These are phyloP conservation scores for Polypterus bichir DNA, from an alignment of 2,113 vertebrate genomes.

Conservation along the genomic window DNA sequence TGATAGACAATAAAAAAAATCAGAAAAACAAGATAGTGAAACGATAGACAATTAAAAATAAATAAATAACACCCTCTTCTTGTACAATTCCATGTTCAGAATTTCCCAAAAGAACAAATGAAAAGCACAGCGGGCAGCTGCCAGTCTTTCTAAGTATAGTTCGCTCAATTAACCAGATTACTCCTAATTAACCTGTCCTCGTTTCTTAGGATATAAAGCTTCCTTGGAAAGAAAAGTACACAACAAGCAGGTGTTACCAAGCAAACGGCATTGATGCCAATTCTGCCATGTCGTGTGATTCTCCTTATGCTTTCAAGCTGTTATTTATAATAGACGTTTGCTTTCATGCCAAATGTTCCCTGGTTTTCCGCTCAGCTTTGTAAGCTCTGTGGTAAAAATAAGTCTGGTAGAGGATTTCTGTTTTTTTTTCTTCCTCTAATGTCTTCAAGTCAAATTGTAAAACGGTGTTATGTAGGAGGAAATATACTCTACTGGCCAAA, in stretches of 20 bases:
- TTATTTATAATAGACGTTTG: background rate
- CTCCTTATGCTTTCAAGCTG: background rate
- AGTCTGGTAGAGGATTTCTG: too few species aligned
- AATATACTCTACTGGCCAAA: too few species aligned
- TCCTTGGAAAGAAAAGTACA: background rate
- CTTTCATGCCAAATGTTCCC: background rate
- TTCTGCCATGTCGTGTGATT: background rate
- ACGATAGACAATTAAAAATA: background rate
- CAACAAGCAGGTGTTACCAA: background rate
- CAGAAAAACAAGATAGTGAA: background rate
- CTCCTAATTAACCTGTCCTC: background rate
- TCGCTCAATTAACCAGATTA: background rate
- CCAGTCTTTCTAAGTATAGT: background rate
- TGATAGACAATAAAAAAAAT: background rate
- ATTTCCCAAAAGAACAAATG: background rate
- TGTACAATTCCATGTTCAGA: too few species aligned
- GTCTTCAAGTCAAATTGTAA: too few species aligned
- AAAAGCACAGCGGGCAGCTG: background rate
- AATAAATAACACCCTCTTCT: background rate
- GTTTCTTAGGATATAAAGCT: background rate
- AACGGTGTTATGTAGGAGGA: too few species aligned
- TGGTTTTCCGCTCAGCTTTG: too few species aligned
- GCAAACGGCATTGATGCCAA: background rate
- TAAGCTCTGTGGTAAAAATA: too few species aligned
- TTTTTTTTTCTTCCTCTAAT: too few species aligned